Percentiles rank a stretch among this genome's conserved stretches.
Conservation (phyloP, 2,888 invertebrate genomes). For the Thymelicus lineola region DNA sequence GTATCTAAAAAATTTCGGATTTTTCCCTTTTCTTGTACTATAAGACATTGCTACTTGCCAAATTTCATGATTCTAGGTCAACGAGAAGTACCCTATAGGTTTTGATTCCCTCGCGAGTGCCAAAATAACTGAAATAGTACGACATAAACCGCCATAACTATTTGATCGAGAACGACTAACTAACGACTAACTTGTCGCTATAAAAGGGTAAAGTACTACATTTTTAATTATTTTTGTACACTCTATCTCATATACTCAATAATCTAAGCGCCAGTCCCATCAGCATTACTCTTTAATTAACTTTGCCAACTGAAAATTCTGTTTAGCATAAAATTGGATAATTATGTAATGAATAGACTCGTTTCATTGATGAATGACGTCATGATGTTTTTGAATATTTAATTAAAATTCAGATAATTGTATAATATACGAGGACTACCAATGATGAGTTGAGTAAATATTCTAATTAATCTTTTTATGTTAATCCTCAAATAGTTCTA, state of each 20-base stretch:
- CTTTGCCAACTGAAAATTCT: conserved; percentile 6
- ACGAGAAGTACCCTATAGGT: no score
- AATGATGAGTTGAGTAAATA: no score
- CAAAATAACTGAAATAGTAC: no score
- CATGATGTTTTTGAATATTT: background rate
- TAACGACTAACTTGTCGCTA: no score
- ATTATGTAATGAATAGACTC: conserved; percentile 19
- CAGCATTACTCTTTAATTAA: conserved; percentile 7
- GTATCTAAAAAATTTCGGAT: no score
- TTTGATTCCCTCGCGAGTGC: no score
- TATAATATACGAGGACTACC: background rate
- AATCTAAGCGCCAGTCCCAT: background rate
- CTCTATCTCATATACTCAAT: background rate
- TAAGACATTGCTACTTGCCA: no score
- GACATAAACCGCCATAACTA: no score
- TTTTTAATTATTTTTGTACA: background rate
- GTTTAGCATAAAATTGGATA: conserved; percentile 10
- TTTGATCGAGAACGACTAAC: no score
- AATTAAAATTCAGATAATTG: background rate
- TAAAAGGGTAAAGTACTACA: no score
- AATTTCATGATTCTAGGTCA: no score
- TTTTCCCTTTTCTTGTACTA: no score
- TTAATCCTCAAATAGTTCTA: background rate
- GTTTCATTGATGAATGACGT: conserved; percentile 11
- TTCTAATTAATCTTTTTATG: background rate